phyloP scores from a whole-genome alignment of 2,888 invertebrate species.

The Cheilosia scutellata region DNA sequence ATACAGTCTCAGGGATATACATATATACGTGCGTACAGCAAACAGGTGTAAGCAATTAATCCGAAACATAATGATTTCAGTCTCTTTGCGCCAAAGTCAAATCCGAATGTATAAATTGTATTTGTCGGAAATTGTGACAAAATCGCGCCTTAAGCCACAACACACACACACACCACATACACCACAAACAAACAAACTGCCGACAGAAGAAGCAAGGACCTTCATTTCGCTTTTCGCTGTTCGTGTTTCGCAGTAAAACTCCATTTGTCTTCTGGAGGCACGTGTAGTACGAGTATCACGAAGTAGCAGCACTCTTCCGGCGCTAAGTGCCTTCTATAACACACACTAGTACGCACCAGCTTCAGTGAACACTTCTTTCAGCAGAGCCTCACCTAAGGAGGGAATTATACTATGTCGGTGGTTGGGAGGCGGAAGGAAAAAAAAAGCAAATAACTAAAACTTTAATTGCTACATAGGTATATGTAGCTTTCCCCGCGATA shows the following conservation, averaged over 20 bases:
- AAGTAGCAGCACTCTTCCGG: conserved; percentile 56
- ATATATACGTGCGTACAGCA: conserved; percentile 11
- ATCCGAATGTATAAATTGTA: conserved; percentile 60
- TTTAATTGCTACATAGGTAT: conserved; percentile 73
- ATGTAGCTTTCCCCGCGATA: conserved; percentile 46
- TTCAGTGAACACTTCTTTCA: conserved; percentile 1
- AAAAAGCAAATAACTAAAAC: conserved; percentile 44
- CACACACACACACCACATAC: conserved; percentile 11
- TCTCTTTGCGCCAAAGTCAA: conserved; percentile 48
- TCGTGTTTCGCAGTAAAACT: conserved; percentile 57
- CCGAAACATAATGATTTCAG: conserved; percentile 58
- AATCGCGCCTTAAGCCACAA: conserved; percentile 55
- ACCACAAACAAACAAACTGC: background rate
- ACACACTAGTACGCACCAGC: conserved; percentile 29
- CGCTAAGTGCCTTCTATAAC: conserved; percentile 52
- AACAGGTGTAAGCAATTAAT: conserved; percentile 67
- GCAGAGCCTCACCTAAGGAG: conserved; percentile 32
- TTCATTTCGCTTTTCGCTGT: conserved; percentile 33
- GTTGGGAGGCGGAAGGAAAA: conserved; percentile 1
- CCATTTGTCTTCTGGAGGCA: conserved; percentile 61
- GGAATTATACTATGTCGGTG: background rate
- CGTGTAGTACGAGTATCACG: conserved; percentile 17
- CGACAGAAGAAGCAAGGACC: conserved; percentile 26
- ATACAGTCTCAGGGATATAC: background rate
- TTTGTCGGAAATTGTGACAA: conserved; percentile 67